Base-by-base conservation (phyloP, 1,140 invertebrate species). In the Bombus terrestris region DNA sequence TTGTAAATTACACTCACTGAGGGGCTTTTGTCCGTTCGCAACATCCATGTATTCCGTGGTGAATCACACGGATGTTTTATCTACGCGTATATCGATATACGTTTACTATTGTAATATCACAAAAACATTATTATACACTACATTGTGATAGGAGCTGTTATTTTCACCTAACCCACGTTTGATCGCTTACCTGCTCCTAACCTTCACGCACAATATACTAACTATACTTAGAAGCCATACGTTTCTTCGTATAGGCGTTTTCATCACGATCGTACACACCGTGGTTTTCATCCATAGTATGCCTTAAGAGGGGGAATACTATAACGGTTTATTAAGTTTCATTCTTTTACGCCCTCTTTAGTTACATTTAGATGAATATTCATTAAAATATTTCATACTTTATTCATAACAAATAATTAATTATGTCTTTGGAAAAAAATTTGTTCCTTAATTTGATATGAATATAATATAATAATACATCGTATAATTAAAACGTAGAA, bases 21-120 rank as follows among this genome's bases (percentile, higher is more conserved):
- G 92, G 92, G 93, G 91, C 91, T 94, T 92, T 86, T 94, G 94
- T 75, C 90, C 91, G 86, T 93, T 94, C 71, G 91, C 90, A 83
- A 93, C 90, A 91, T 95, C 94, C 94, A 95, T 95, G 92, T 93
- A 94, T 86, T 79, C 88, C 73, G 85, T 69, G 25, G 62, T 80
- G 88, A 81, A 87, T 84, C 75, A 86, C 88, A 91, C 88, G 90
- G 86, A 91, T 87, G 87, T 87, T 73, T 80, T 59, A 86, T 83
- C 57, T 78, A 86, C 22, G 22, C 35, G 71, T 86, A 85, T 71
- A 71, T 72, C 41, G 28, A 78, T 79, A 72, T 85, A 72, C 64
- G 32, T 79, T 85, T 32, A 68, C 6, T 85, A 37, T 78, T 66
- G 3, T 69, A 57, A 53, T 79, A 74, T 77, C 86, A 84, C 82